Percentiles rank a stretch among this genome's conserved stretches.
Conservation (phyloP, 2,797 vertebrate genomes). For the Enteromius viviparus region DNA sequence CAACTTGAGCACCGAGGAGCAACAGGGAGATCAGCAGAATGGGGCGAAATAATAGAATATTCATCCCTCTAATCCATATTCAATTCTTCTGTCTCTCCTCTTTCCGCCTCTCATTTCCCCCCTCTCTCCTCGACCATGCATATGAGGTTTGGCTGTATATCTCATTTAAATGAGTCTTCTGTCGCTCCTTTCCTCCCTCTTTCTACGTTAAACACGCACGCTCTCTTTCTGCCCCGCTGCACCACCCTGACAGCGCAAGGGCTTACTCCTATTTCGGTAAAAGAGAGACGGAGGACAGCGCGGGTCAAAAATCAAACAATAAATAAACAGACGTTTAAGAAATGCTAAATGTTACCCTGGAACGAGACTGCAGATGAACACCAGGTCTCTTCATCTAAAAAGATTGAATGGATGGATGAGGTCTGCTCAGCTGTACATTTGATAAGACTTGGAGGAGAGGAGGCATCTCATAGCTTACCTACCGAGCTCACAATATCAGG, state of each 20-base stretch:
- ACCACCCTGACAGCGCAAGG: conserved; percentile 87
- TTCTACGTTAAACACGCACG: conserved; percentile 79
- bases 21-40: conserved; percentile 98
- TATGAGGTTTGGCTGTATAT: conserved; percentile 89
- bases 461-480: neutral
- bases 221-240: conserved; percentile 86
- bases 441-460: neutral
- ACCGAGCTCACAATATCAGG: too few relatives aligned
- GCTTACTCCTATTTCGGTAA: conserved; percentile 67
- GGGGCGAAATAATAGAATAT: conserved; percentile 99
- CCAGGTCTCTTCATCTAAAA: neutral
- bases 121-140: conserved; percentile 81
- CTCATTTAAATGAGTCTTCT: conserved; percentile 93
- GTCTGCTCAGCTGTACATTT: conserved; percentile 18
- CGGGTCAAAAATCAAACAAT: conserved; percentile 21
- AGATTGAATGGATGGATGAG: neutral
- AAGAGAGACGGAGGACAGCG: conserved; percentile 2
- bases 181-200: conserved; percentile 86
- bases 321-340: conserved; percentile 16
- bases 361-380: neutral
- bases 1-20: conserved; percentile 85
- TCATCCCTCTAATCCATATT: conserved; percentile 99
- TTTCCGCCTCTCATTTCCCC: conserved; percentile 66
- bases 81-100: conserved; percentile 92
- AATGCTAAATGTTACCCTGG: conserved; percentile 15